These are phyloP conservation scores for Drosophila anomalata DNA, from an alignment of 2,888 invertebrate species.

Conservation along the genomic window DNA sequence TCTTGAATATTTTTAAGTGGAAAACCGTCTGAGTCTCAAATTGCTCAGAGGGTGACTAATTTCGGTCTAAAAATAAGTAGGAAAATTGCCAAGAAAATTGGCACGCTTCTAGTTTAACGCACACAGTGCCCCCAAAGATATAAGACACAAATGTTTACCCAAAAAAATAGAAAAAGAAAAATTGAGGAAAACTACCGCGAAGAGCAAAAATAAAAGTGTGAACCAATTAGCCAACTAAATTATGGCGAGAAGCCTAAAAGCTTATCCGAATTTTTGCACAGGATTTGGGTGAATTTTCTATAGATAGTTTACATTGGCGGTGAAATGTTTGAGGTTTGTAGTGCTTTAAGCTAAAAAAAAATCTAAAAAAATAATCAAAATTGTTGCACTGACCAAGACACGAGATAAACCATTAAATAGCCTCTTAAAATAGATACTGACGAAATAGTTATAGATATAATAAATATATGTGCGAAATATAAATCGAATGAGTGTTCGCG, in stretches of 20 bases:
- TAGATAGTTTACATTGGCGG: slow-evolving; percentile 4
- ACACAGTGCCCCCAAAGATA: slow-evolving; percentile 8
- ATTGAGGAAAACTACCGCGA: slow-evolving; percentile 24
- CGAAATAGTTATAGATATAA: slow-evolving; percentile 34
- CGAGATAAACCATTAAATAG: slow-evolving; percentile 26
- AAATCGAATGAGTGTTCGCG: not conserved
- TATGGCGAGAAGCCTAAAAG: slow-evolving; percentile 54
- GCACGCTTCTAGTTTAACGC: slow-evolving; percentile 66
- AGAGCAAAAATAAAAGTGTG: slow-evolving; percentile 53
- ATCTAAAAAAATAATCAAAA: slow-evolving; percentile 6
- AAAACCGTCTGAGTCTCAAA: slow-evolving; percentile 29
- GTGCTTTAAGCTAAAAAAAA: slow-evolving; percentile 31
- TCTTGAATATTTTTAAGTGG: slow-evolving; percentile 27
- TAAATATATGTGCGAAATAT: slow-evolving; percentile 2
- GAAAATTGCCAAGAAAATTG: slow-evolving; percentile 72
- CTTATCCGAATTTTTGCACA: slow-evolving; percentile 44
- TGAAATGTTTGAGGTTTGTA: slow-evolving; percentile 28
- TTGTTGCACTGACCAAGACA: slow-evolving; percentile 21
- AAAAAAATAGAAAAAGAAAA: slow-evolving; percentile 8
- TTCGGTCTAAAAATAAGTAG: slow-evolving; percentile 66
- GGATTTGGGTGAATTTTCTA: slow-evolving; percentile 8
- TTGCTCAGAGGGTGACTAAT: slow-evolving; percentile 63
- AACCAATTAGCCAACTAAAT: slow-evolving; percentile 69
- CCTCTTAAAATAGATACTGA: slow-evolving; percentile 57
- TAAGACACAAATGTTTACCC: slow-evolving; percentile 17